Conservation (phyloP, 2,113 vertebrate genomes). For the Rhabdornis inornatus region DNA sequence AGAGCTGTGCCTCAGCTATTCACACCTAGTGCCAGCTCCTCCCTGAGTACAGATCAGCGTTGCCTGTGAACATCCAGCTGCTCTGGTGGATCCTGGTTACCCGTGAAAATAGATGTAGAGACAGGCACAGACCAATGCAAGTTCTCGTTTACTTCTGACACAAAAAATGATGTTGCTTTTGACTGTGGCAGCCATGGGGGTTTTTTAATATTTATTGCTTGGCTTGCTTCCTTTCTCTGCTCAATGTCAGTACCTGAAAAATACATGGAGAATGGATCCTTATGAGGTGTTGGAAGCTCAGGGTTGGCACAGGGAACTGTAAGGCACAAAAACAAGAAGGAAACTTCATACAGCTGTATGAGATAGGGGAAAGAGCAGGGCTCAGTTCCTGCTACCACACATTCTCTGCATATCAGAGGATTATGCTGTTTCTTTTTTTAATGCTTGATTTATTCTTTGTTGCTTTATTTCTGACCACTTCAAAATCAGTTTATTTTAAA, state of each 20-base stretch:
- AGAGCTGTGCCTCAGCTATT: not conserved
- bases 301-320: not conserved
- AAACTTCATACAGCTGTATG: not conserved
- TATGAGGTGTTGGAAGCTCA: not conserved
- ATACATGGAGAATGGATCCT: not conserved
- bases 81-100: not conserved
- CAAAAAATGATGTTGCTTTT: not conserved
- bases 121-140: not conserved
- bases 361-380: not conserved
- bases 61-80: not conserved
- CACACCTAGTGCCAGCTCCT: not conserved
- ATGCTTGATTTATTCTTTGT: conserved; percentile 37
- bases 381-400: not conserved
- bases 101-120: not conserved
- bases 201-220: not conserved
- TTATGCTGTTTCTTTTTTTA: not conserved
- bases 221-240: not conserved
- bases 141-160: not conserved
- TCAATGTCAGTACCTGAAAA: not conserved
- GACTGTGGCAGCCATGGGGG: not conserved
- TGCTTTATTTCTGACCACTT: conserved; percentile 1
- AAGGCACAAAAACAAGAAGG: not conserved
- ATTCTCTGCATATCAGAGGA: not conserved
- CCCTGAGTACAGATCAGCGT: not conserved
- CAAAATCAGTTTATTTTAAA: conserved; percentile 8